Percentiles rank a stretch among this genome's conserved stretches.
These are phyloP conservation scores for Petrolisthes manimaculis DNA, from an alignment of 2,888 invertebrate genomes.

Conservation along the genomic window DNA sequence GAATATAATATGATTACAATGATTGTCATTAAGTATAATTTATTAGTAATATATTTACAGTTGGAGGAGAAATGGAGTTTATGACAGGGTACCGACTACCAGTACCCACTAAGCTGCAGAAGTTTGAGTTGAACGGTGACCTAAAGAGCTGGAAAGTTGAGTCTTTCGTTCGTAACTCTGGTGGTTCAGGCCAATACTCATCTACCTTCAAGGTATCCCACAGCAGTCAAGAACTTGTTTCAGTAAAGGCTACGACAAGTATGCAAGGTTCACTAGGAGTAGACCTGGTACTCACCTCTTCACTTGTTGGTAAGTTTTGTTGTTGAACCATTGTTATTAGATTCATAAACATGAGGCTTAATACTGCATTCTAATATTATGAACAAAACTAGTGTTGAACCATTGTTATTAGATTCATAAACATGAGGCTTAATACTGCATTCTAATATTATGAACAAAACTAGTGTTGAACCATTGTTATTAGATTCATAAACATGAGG, in stretches of 20 bases:
- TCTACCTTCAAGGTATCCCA: constrained; percentile 10
- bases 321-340: too few species aligned
- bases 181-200: neutral
- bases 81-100: too few species aligned
- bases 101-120: neutral
- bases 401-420: too few species aligned
- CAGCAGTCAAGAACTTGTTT: neutral
- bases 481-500: neutral
- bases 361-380: too few species aligned
- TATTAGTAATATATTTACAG: neutral
- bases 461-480: too few species aligned
- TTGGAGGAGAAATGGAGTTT: neutral
- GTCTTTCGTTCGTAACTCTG: constrained; percentile 14
- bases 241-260: neutral
- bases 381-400: too few species aligned
- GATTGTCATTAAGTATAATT: too few species aligned
- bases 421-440: too few species aligned
- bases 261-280: neutral
- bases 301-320: constrained; percentile 3
- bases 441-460: too few species aligned
- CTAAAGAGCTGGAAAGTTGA: constrained; percentile 21
- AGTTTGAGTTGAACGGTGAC: constrained; percentile 28
- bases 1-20: too few species aligned
- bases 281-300: neutral
- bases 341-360: too few species aligned